Percentiles rank a stretch among this genome's conserved stretches.
Conservation (phyloP, 1,140 invertebrate genomes). For the Meloidogyne chitwoodi region DNA sequence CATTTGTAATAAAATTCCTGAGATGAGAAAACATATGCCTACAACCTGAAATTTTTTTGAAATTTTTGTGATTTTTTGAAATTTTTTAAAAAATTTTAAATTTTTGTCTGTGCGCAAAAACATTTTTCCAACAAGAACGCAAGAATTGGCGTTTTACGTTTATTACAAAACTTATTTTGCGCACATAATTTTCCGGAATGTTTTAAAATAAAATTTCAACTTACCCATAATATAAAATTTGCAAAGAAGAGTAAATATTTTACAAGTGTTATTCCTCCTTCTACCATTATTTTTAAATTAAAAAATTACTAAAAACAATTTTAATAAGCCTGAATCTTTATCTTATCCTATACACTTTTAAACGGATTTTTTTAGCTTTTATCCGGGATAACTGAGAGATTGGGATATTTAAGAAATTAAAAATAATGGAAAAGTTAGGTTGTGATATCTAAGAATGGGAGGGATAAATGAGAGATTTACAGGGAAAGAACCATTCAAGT, state of each 20-base stretch:
- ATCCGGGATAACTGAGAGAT: too few relatives aligned
- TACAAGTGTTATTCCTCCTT: slow-evolving; percentile 58
- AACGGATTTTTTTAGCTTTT: too few relatives aligned
- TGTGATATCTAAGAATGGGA: too few relatives aligned
- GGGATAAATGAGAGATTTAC: too few relatives aligned
- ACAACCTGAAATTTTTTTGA: slow-evolving; percentile 33
- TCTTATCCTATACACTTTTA: too few relatives aligned
- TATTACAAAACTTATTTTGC: neutral
- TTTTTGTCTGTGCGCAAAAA: neutral
- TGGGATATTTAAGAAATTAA: too few relatives aligned
- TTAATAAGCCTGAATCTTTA: too few relatives aligned
- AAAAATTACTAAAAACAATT: too few relatives aligned
- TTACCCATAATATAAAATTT: slow-evolving; percentile 58
- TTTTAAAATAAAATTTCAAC: neutral
- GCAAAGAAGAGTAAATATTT: slow-evolving; percentile 58
- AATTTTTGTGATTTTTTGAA: neutral
- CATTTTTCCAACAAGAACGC: neutral
- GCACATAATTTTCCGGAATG: neutral
- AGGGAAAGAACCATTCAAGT: too few relatives aligned
- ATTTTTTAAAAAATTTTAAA: neutral
- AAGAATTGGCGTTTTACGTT: too few relatives aligned
- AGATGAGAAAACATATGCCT: slow-evolving; percentile 49
- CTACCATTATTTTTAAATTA: slow-evolving; percentile 46
- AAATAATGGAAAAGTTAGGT: too few relatives aligned
- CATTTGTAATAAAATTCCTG: slow-evolving; percentile 54